Evolutionary conservation across 2,888 invertebrate species (phyloP), one percentile per base, ranked within the genome.

Genomic region (Drosophila stalkeri): DNA sequence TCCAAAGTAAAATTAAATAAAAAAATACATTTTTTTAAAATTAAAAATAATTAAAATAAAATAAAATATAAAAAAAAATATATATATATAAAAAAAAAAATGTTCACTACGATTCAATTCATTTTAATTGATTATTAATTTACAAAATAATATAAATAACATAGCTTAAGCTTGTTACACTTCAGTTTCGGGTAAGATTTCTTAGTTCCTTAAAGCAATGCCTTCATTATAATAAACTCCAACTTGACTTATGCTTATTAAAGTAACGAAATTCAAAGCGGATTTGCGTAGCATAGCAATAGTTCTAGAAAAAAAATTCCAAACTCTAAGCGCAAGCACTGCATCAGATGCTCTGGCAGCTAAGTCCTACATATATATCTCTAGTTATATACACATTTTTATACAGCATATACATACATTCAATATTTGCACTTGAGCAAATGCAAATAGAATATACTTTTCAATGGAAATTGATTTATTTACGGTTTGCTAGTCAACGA

Each of bases 381-480:
- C 57, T 66, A 20, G 2, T 12, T 5, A 47, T 9, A 16, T 47
- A 27, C 8, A 49, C 33, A n/a, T 18, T n/a, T 31, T n/a, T 49
- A 3, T 6, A 18, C 6, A 49, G 11, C 46, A 47, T n/a, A 14
- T 35, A 49, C 11, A n/a, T 9, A 16, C 37, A 60, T 37, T 64
- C 27, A 62, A 71, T 69, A 87, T 87, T 85, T 82, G 72, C 79
- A 82, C 71, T 85, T 68, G 68, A 87, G 73, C 64, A 79, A 66
- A 75, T 66, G 77, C 72, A 85, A 87, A 87, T 82, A 76, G 71
- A 82, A 82, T 77, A 70, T 59, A 64, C 67, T 69, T 74, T 77
- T 77, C 71, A 71, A 67, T 80, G 54, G 65, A 62, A 80, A 75
- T 75, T 73, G 73, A 83, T 86, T 80, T 85, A 83, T 81, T 81